Base-by-base conservation (phyloP, 2,797 vertebrate genomes). In the Phoeniculus purpureus region DNA sequence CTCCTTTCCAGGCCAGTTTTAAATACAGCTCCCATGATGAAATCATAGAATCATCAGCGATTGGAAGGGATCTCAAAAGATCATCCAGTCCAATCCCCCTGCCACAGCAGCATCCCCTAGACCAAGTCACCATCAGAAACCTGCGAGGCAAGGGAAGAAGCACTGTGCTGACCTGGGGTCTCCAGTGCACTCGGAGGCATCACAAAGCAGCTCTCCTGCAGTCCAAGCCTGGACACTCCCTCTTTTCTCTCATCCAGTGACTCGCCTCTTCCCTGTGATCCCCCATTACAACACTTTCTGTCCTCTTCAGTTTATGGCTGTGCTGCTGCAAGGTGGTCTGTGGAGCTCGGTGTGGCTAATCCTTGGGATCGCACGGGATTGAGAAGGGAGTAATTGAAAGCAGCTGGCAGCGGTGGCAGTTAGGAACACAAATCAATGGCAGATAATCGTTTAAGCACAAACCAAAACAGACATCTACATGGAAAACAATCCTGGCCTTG, bases 361-460 rank as follows among this genome's bases (percentile, higher is more conserved):
- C 91, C 94, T 95, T 62, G 66, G 93, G 92, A 95, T 93, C 29
- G 51, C 86, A 90, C 89, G 37, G 55, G 87, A 93, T 95, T 94
- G 94, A 94, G 94, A 96, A 94, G 80, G 91, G 93, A 95, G 95
- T 94, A 96, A 96, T 96, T 96, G 95, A 96, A 96, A 97, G 96
- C 89, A 95, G 85, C 94, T 96, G 92, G 94, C 96, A 93, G 93
- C 94, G 12, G 81, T 95, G 89, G 81, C 90, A 87, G 94, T 95
- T 95, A 97, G 95, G 94, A 95, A 96, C 94, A 95, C 96, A 94
- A 94, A 96, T 97, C 97, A 96, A 95, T 96, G 95, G 90, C 48
- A 93, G 93, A 96, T 95, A 96, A 97, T 95, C 95, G 80, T 95
- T 96, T 95, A 94, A 97, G 92, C 94, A 96, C 93, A 95, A 96